These are phyloP conservation scores for Drosophila recens DNA, from an alignment of 2,888 invertebrate species.

Conservation along the genomic window DNA sequence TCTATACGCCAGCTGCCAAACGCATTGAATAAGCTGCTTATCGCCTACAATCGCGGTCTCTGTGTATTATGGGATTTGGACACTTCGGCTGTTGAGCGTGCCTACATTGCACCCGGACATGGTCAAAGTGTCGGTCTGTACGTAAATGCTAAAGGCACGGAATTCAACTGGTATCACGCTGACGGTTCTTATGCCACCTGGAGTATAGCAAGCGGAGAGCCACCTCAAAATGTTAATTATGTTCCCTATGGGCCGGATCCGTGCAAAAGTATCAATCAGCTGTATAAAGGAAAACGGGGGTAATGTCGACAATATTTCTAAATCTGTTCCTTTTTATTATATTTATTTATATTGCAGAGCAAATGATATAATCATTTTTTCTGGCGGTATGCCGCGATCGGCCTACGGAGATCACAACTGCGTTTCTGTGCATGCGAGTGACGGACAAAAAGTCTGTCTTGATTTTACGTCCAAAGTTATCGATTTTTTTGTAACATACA, in stretches of 20 bases:
- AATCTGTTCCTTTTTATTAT: not conserved
- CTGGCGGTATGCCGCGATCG: slow-evolving; percentile 98
- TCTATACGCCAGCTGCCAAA: slow-evolving; percentile 94
- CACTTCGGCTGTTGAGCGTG: slow-evolving; percentile 89
- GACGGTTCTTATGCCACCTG: slow-evolving; percentile 97
- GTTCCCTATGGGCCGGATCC: slow-evolving; percentile 97
- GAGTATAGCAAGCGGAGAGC: slow-evolving; percentile 88
- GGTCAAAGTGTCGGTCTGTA: slow-evolving; percentile 85
- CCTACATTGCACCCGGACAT: slow-evolving; percentile 94
- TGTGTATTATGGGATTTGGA: slow-evolving; percentile 96
- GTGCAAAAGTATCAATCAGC: slow-evolving; percentile 92
- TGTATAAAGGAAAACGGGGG: slow-evolving; percentile 84
- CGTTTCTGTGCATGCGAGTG: slow-evolving; percentile 90
- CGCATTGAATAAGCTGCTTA: slow-evolving; percentile 91
- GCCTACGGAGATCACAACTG: slow-evolving; percentile 97
- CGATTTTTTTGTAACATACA: slow-evolving; percentile 87
- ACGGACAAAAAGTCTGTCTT: slow-evolving; percentile 92
- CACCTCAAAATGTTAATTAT: slow-evolving; percentile 89
- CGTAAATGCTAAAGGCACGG: slow-evolving; percentile 81
- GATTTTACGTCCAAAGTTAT: slow-evolving; percentile 98
- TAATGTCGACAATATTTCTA: slow-evolving; percentile 42
- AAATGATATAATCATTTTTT: slow-evolving; percentile 88
- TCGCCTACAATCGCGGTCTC: slow-evolving; percentile 97
- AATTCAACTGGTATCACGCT: slow-evolving; percentile 97
- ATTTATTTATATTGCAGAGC: slow-evolving; percentile 83